Percentiles rank a stretch among this genome's conserved stretches.
Conservation (phyloP, 35 echinoderm and acorn worm species). For the Holothuria glaberrima region DNA sequence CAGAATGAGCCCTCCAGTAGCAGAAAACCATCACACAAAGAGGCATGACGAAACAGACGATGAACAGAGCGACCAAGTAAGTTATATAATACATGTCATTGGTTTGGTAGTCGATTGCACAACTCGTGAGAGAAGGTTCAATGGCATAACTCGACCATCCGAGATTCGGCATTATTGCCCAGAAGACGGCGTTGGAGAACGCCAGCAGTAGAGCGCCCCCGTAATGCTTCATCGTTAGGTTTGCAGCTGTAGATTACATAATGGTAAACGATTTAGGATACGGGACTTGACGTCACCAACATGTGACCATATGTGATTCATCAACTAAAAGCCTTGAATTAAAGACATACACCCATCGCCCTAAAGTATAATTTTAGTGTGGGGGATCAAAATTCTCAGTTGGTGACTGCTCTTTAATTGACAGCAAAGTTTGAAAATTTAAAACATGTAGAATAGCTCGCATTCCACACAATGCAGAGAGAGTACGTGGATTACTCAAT, state of each 20-base stretch:
- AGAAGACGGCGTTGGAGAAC: conserved; percentile 69
- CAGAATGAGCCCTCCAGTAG: conserved; percentile 52
- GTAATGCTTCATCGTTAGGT: conserved; percentile 64
- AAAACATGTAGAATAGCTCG: too few species aligned
- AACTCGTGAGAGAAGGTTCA: conserved; percentile 58
- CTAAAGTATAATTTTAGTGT: too few species aligned
- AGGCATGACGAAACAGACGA: conserved; percentile 73
- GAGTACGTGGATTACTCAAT: too few species aligned
- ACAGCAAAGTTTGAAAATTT: too few species aligned
- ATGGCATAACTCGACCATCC: conserved; percentile 82
- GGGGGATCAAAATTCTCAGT: too few species aligned
- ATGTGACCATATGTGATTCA: too few species aligned
- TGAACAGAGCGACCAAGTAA: conserved; percentile 65
- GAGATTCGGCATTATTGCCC: conserved; percentile 85
- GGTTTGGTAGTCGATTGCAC: conserved; percentile 67
- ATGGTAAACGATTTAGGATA: not conserved
- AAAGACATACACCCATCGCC: too few species aligned
- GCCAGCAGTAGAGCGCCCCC: conserved; percentile 20
- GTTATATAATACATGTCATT: conserved; percentile 66
- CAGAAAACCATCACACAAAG: conserved; percentile 66
- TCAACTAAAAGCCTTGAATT: too few species aligned
- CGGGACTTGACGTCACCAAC: too few species aligned
- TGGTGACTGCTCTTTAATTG: too few species aligned
- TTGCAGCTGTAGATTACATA: conserved; percentile 39
- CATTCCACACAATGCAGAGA: too few species aligned